Base-by-base conservation (phyloP, 2,888 invertebrate species). In the Dexiosoma caninum region DNA sequence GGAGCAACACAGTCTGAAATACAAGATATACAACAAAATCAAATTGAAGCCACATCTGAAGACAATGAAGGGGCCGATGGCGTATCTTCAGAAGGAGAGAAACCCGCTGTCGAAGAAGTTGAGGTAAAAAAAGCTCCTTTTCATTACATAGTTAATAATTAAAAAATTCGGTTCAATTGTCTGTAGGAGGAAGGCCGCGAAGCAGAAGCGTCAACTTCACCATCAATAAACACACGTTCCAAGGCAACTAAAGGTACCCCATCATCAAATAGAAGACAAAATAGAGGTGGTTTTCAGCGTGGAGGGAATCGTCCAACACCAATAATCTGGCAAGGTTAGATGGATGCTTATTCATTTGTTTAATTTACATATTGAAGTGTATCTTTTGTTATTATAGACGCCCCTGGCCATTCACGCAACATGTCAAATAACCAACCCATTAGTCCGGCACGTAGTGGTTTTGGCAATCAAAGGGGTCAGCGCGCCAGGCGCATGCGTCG, bases 131-230 rank as follows among this genome's bases (percentile, higher is more conserved):
- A 23, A 40, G 12, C 16, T 16, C 53, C n/a, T n/a, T n/a, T n/a
- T n/a, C n/a, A n/a, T n/a, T n/a, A n/a, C n/a, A n/a, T n/a, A n/a
- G n/a, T n/a, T n/a, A n/a, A n/a, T n/a, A n/a, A n/a, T n/a, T n/a
- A n/a, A n/a, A n/a, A n/a, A n/a, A n/a, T n/a, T n/a, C n/a, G n/a
- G n/a, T n/a, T n/a, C n/a, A 46, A 55, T 42, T 46, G 7, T 42
- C 66, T 70, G 87, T 89, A 91, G 89, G 95, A 95, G 88, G 95
- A 95, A 87, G 95, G 94, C 2, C 93, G 95, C 62, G 95, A 95
- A 90, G 95, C 95, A 1, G 95, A 95, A 89, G 95, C 95, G 1
- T 93, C 93, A 82, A 86, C 89, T n/a, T 91, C 92, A 1, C 93
- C 92, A 2, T 93, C 93, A 19, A 92, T 92, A 57, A 93, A 92